Percentiles rank a stretch among this genome's conserved stretches.
Conservation (phyloP, 2,797 vertebrate genomes). For the Vespertilio murinus region DNA sequence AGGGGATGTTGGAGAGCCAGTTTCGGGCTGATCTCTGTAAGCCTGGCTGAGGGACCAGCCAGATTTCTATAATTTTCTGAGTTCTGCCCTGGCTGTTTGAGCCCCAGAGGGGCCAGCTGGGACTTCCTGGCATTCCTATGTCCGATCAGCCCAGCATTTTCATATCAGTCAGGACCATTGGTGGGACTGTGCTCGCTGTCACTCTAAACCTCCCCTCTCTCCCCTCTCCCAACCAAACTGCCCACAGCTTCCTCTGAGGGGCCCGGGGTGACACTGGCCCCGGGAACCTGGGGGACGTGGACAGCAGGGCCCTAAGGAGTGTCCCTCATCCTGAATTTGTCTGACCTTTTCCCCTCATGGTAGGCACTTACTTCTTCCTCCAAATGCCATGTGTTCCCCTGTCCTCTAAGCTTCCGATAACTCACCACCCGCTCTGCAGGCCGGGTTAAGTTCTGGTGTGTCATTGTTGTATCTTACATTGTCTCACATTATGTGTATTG, state of each 20-base stretch:
- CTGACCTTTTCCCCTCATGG: neutral
- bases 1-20: too few species aligned
- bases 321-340: neutral
- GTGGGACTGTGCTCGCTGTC: rapidly evolving
- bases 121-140: conserved; percentile 59
- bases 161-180: conserved; percentile 52
- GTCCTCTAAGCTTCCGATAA: neutral
- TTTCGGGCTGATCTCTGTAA: too few species aligned
- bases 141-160: conserved; percentile 72
- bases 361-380: neutral
- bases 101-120: conserved; percentile 46
- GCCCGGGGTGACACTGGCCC: neutral
- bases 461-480: neutral
- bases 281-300: neutral
- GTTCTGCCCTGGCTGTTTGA: conserved; percentile 52
- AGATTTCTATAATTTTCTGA: conserved; percentile 55
- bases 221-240: neutral
- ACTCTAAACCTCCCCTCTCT: neutral
- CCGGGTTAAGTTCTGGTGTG: neutral
- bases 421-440: neutral
- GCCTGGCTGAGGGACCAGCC: too few species aligned
- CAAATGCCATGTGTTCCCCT: neutral
- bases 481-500: neutral
- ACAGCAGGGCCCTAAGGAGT: neutral
- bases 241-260: neutral